A percentile compares a stretch with the other conserved stretches of the same genome.
These are phyloP conservation scores for Batillaria attramentaria DNA, from an alignment of 1,140 invertebrate genomes.

Conservation along the genomic window DNA sequence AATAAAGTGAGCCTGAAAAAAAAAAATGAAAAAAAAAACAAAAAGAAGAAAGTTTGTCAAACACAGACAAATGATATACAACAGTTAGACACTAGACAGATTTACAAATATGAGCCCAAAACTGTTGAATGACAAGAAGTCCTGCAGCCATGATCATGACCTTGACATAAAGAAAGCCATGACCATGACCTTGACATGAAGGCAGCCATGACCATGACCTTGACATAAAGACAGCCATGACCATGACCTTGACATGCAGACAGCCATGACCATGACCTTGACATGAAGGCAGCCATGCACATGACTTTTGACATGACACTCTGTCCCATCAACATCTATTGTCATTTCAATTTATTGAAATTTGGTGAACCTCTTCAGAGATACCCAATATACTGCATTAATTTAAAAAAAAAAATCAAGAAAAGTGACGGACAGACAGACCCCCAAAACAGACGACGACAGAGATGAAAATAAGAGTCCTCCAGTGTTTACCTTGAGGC, in stretches of 20 bases:
- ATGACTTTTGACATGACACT: too few species aligned
- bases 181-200: too few species aligned
- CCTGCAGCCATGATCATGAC: not conserved
- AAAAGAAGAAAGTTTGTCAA: not conserved
- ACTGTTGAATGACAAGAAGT: not conserved
- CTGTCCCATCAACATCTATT: too few species aligned
- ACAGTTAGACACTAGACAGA: too few species aligned
- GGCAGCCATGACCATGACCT: too few species aligned
- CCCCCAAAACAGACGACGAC: not conserved
- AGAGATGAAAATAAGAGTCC: not conserved
- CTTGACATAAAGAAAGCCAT: too few species aligned
- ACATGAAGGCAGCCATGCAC: too few species aligned
- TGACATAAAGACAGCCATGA: too few species aligned
- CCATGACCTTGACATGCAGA: too few species aligned
- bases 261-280: too few species aligned
- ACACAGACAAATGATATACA: not conserved
- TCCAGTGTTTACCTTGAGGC: conserved; percentile 59
- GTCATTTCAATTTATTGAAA: not conserved
- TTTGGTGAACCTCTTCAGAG: not conserved
- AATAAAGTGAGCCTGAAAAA: conserved; percentile 69
- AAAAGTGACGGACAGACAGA: not conserved
- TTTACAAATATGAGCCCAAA: too few species aligned
- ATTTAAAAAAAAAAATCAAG: not conserved
- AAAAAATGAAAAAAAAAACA: not conserved
- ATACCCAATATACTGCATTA: not conserved